phyloP scores from a whole-genome alignment of 37 sponge, comb jelly and placozoan species.

The Geodia barretti region DNA sequence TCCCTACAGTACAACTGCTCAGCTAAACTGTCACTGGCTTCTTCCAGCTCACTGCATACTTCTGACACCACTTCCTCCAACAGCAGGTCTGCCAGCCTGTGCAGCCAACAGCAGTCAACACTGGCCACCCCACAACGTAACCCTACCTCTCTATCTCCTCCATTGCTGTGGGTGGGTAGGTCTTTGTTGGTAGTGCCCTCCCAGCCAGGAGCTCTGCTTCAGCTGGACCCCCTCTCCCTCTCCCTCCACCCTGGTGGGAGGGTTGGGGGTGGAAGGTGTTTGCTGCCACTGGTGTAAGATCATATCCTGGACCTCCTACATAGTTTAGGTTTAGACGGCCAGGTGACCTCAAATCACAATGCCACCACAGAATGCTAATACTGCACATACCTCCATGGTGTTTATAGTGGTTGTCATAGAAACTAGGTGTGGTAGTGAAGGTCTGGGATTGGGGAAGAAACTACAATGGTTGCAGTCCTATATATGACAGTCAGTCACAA shows the following conservation, averaged over 20 bases:
- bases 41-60: conserved; percentile 32
- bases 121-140: background rate
- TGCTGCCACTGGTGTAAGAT: background rate
- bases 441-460: no score
- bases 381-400: no score
- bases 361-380: no score
- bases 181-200: conserved; percentile 13
- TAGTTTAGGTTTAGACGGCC: no score
- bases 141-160: background rate
- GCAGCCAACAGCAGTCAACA: background rate
- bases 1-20: conserved; percentile 33
- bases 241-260: conserved; percentile 13
- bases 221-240: conserved; percentile 36
- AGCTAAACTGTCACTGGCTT: conserved; percentile 26
- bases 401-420: no score
- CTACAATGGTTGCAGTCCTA: no score
- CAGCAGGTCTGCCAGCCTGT: conserved; percentile 49
- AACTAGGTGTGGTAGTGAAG: no score
- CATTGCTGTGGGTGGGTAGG: background rate
- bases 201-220: conserved; percentile 32
- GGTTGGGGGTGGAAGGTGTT: background rate
- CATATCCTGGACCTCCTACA: background rate
- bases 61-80: conserved; percentile 25
- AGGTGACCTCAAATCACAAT: no score
- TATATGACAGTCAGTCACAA: no score